Evolutionary conservation across 2,888 invertebrate species (phyloP).

Genomic region (Melieria crassipennis): DNA sequence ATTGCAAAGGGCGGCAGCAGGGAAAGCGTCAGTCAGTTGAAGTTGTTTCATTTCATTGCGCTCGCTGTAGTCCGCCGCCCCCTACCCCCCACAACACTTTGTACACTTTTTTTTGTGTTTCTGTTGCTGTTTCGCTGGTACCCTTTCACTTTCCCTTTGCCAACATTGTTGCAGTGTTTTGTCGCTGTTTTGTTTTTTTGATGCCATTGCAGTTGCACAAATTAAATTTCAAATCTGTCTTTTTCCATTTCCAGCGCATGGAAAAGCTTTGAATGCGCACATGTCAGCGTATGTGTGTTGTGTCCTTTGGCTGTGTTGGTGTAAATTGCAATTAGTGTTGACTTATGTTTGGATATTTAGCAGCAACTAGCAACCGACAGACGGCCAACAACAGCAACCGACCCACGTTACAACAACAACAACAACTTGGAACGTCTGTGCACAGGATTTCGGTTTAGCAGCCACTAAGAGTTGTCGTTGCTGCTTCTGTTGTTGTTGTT

Average conservation of each 20-base stretch:
- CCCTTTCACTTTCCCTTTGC: no score
- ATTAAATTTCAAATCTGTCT: conserved; percentile 46
- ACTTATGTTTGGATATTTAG: conserved; percentile 33
- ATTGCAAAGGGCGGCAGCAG: no score
- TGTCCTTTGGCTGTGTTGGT: conserved; percentile 11
- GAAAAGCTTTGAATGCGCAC: not conserved
- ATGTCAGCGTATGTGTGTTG: conserved; percentile 4
- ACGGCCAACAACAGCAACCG: no score
- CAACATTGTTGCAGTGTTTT: not conserved
- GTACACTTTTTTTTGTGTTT: no score
- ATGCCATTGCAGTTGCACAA: conserved; percentile 39
- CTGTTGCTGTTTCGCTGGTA: no score
- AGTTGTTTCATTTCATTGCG: no score
- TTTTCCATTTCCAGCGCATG: conserved; percentile 8
- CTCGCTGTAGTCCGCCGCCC: no score
- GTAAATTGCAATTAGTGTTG: conserved; percentile 27
- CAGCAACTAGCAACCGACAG: not conserved
- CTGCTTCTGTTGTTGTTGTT: not conserved
- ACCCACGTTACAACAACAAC: no score
- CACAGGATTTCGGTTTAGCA: conserved; percentile 22
- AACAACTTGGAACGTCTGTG: conserved; percentile 4
- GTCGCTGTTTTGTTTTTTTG: conserved; percentile 9
- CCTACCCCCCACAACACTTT: no score
- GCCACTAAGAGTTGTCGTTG: not conserved
- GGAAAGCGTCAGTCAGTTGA: no score